Evolutionary conservation across 2,888 invertebrate species (phyloP), one percentile per base, ranked within the genome.

Genomic region (Chaetoderma sp.): DNA sequence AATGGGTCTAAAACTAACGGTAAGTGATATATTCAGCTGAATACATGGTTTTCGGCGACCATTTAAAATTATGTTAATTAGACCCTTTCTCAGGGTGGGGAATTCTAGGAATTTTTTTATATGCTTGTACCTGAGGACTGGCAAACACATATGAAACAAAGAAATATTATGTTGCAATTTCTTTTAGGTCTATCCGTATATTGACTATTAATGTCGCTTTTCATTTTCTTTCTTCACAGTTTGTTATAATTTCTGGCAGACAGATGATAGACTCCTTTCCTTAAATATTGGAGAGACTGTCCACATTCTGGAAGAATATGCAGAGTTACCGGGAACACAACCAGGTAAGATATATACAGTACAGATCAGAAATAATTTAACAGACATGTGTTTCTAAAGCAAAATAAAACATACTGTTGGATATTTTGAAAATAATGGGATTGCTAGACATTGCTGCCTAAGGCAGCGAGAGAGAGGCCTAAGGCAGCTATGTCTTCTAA

Each of bases 201-300:
- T 18, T 18, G 21, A 4, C 5, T 6, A n/a, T 42, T 58, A 2
- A 49, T 50, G 23, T 47, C 18, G 25, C 33, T 39, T 63, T 47
- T 36, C 70, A 70, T 78, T 75, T 74, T 74, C 91, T 91, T 64
- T 89, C 95, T 95, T 94, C 80, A 93, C 96, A 68, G 94, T 94
- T 88, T 95, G 95, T 86, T 96, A 94, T 93, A 90, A 92, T 84
- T 93, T 94, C 72, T 93, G 93, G 86, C 67, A 67, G 21, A 67
- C 72, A 16, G 68, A 72, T 57, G 72, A 77, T 70, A 77, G 78
- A 59, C 67, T 86, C 57, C 63, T n/a, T n/a, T n/a, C 75, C 23
- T 64, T 97, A 76, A 94, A 95, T 87, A 94, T 96, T 77, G 96
- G 96, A 65, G 96, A 96, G 86, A 93, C 94, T 4, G 92, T 96